These are phyloP conservation scores for Festucalex cinctus DNA, from an alignment of 2,113 vertebrate species.

Conservation along the genomic window DNA sequence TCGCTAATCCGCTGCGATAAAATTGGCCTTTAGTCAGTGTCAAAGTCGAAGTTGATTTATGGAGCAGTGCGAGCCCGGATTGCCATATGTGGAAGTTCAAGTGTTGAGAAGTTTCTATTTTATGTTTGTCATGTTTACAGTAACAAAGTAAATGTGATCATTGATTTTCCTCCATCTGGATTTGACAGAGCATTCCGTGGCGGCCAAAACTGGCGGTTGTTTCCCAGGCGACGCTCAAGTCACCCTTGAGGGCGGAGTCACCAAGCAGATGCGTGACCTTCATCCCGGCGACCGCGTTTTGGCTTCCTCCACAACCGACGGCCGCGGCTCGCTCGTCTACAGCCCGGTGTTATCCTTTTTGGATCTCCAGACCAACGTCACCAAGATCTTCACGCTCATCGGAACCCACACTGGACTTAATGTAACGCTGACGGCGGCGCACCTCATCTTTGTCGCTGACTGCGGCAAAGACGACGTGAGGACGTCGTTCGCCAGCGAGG, in stretches of 20 bases:
- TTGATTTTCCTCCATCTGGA: constrained; percentile 15
- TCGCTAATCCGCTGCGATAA: constrained; percentile 52
- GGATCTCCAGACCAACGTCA: constrained; percentile 76
- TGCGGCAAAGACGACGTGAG: constrained; percentile 63
- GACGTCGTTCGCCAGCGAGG: constrained; percentile 84
- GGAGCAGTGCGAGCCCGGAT: constrained; percentile 26
- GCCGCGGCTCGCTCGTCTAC: constrained; percentile 76
- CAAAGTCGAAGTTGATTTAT: constrained; percentile 60
- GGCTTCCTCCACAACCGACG: constrained; percentile 80
- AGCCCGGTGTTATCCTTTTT: constrained; percentile 90
- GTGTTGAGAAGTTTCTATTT: constrained; percentile 1
- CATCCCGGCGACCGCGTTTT: constrained; percentile 84
- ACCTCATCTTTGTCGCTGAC: constrained; percentile 83
- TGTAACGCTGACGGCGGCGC: constrained; percentile 85
- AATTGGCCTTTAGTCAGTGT: constrained; percentile 42
- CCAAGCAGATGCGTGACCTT: constrained; percentile 78
- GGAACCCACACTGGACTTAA: constrained; percentile 77
- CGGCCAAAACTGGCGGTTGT: constrained; percentile 95
- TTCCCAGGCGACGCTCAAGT: constrained; percentile 84
- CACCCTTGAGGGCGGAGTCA: constrained; percentile 75
- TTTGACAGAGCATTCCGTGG: constrained; percentile 88
- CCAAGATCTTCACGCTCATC: constrained; percentile 81
- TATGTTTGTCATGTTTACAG: not conserved
- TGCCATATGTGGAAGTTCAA: constrained; percentile 16
- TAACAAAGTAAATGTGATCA: not conserved